Evolutionary conservation across 2,797 vertebrate species (phyloP), one percentile per base, ranked within the genome.

Genomic region (Varecia variegata): DNA sequence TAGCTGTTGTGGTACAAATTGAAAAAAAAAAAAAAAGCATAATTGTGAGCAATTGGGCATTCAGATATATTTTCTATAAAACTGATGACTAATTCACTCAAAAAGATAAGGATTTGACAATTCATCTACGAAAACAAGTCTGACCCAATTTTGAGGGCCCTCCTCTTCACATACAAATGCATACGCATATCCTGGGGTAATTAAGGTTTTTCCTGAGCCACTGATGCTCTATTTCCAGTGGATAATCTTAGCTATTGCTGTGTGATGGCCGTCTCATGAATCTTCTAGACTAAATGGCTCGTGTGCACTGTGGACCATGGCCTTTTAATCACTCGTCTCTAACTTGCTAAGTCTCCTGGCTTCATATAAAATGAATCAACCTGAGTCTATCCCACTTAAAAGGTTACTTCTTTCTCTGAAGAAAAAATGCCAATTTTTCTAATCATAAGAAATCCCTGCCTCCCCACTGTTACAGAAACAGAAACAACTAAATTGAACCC

Each of bases 31-130:
- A 80, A 47, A 71, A 67, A 30, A 91, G 14, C 50, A 43, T 68
- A 76, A 83, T 76, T 76, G 32, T 68, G 25, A 80, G 11, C 62
- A 92, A 21, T 3, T 81, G 60, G 20, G 9, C 27, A 71, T 60
- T 32, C 60, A 60, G 40, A 32, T 58, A 27, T 27, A 71, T 93
- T 95, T 93, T 85, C 77, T 68, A 27, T 82, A 90, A 96, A 95
- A 92, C 3, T 3, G 32, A 74, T 86, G 47, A 74, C 35, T 77
- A 65, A 17, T 82, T 90, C 23, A 84, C 38, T 95, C 15, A 68
- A 68, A 96, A 60, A 60, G 0, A 38, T 68, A 7, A 65, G 7
- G 8, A 90, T 38, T 87, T 84, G 83, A 84, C 27, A 84, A 32
- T 71, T 30, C 32, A 35, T 80, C 54, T 82, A 9, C 52, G 13